These are phyloP conservation scores for Lophotriccus pileatus DNA, from an alignment of 2,797 vertebrate species.

Conservation along the genomic window DNA sequence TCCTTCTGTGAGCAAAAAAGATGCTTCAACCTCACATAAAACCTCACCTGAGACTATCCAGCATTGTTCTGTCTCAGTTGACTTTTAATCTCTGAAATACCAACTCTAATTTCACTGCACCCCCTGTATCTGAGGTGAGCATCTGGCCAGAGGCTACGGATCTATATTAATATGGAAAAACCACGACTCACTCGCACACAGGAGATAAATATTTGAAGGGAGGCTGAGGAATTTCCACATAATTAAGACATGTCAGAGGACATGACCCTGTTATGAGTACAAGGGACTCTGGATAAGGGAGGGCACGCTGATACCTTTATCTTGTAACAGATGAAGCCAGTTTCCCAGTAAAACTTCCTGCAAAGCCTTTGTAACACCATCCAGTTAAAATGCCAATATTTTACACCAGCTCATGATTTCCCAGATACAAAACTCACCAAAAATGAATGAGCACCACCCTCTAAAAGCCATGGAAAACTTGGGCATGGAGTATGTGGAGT, in stretches of 20 bases:
- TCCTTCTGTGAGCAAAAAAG: background rate
- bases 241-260: conserved; percentile 19
- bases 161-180: background rate
- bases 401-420: background rate
- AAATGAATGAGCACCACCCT: background rate
- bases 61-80: background rate
- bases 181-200: background rate
- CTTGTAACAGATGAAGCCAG: background rate
- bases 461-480: background rate
- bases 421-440: background rate
- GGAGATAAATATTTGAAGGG: conserved; percentile 36
- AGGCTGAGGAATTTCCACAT: background rate
- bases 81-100: conserved; percentile 1
- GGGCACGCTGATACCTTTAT: background rate
- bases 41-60: background rate
- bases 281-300: background rate
- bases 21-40: background rate
- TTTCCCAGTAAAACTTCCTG: background rate
- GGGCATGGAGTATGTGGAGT: background rate
- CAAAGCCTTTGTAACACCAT: background rate
- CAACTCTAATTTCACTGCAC: background rate
- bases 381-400: background rate
- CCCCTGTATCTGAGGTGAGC: background rate
- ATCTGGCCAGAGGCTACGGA: background rate
- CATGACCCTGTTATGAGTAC: background rate